Percentiles rank a stretch among this genome's conserved stretches.
Evolutionary conservation across 2,797 vertebrate genomes (phyloP).

Genomic region (Falco peregrinus): DNA sequence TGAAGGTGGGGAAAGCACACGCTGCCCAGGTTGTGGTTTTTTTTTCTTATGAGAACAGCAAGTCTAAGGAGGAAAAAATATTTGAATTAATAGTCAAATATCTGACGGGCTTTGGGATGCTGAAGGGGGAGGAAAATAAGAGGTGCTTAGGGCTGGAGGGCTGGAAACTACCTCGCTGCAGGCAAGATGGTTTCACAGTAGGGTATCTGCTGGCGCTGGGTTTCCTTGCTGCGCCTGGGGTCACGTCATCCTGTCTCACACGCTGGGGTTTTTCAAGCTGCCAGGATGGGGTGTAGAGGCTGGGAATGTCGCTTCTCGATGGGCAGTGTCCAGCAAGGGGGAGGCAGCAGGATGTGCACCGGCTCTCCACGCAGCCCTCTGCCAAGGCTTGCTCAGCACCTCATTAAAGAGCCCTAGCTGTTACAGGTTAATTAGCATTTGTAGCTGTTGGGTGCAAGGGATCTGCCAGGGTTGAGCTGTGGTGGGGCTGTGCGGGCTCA

Average conservation of each 20-base stretch:
- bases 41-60: background rate
- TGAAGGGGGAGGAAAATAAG: background rate
- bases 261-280: background rate
- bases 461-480: background rate
- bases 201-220: background rate
- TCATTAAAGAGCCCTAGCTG: background rate
- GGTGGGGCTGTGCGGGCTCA: rapidly evolving
- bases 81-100: background rate
- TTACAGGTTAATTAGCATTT: background rate
- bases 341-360: rapidly evolving
- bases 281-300: background rate
- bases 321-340: background rate
- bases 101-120: background rate
- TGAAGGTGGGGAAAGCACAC: background rate
- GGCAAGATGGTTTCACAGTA: background rate
- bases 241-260: background rate
- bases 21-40: background rate
- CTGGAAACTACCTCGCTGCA: background rate
- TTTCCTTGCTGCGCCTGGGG: background rate
- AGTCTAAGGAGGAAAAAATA: background rate
- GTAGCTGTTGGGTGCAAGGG: background rate
- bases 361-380: rapidly evolving
- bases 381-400: background rate
- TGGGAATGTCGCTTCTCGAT: rapidly evolving
- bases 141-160: background rate